Evolutionary conservation across 2,797 vertebrate species (phyloP).

Genomic region (Eulemur mongoz): DNA sequence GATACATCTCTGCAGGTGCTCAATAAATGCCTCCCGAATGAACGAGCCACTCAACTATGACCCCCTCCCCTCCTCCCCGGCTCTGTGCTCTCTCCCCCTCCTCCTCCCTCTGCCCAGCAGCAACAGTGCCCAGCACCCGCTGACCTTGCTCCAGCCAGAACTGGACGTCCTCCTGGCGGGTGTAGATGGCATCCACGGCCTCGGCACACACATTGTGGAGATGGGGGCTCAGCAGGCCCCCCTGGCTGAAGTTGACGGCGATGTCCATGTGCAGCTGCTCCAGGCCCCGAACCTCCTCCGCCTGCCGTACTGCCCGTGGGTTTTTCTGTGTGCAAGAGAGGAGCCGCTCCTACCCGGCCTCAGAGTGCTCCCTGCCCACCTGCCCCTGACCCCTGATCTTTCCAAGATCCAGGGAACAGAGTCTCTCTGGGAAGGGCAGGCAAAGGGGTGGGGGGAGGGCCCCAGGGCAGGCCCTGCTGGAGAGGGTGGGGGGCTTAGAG

Average conservation of each 20-base stretch:
- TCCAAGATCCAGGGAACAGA: neutral
- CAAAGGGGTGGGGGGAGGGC: neutral
- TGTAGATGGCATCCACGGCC: slow-evolving; percentile 93
- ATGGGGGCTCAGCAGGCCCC: slow-evolving; percentile 93
- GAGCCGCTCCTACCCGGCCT: neutral
- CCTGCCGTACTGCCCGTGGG: slow-evolving; percentile 92
- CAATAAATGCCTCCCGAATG: neutral
- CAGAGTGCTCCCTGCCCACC: neutral
- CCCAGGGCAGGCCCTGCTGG: neutral
- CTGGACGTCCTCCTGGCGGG: slow-evolving; percentile 92
- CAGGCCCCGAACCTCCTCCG: slow-evolving; percentile 91
- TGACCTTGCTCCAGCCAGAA: slow-evolving; percentile 96
- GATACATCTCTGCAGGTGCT: neutral
- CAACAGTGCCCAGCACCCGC: neutral
- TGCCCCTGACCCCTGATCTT: neutral
- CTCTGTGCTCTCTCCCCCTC: too few species aligned
- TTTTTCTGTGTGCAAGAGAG: slow-evolving; percentile 90
- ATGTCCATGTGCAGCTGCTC: slow-evolving; percentile 94
- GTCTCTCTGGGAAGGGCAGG: neutral
- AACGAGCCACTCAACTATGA: neutral
- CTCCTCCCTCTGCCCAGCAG: neutral
- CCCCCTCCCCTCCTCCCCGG: neutral
- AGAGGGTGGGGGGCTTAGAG: neutral
- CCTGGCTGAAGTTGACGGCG: slow-evolving; percentile 93
- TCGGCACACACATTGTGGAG: slow-evolving; percentile 95